Evolutionary conservation across 2,888 invertebrate species (phyloP), one percentile per base, ranked within the genome.

Genomic region (Meiosimyza decipiens): DNA sequence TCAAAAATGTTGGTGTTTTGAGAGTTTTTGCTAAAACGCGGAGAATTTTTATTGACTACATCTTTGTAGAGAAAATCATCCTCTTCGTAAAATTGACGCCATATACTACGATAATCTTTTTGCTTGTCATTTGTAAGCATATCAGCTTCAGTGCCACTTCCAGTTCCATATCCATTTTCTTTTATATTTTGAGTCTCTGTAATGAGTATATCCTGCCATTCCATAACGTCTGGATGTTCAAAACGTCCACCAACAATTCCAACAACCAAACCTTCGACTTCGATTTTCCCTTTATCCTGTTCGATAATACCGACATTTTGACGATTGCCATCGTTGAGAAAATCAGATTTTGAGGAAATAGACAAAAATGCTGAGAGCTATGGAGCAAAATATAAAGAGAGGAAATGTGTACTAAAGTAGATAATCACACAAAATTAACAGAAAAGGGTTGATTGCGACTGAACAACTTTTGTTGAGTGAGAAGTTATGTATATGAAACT

Each of bases 291-390:
- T 49, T 85, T 77, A 75, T 79, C 74, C 15, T 9, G 18, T 68
- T 80, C 82, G 15, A 83, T 80, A 54, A 83, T 77, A 9, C 88
- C 89, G 72, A 80, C 79, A 79, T 89, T 89, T 64, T 85, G 82
- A 49, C 89, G 84, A 50, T 86, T 84, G 11, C 89, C 89, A 74
- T 88, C 84, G 75, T 90, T 89, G 57, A 89, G 85, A 77, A 89
- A 89, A 79, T 88, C 87, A 3, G 87, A 87, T 74, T 88, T 87
- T 1, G 89, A 89, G 55, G 87, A 87, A 40, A 89, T 83, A 11
- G 88, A 87, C 71, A 90, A 81, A 76, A 89, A 85, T 0, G 89
- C 88, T 0, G 89, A 88, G 40, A 79, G 74, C 78, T 79, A 40
- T 18, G 18, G 2, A 2, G 11, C 12, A n/a, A 40, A 15, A 49